Evolutionary conservation across 1,140 invertebrate genomes (phyloP).

Genomic region (Drosophila sechellia): DNA sequence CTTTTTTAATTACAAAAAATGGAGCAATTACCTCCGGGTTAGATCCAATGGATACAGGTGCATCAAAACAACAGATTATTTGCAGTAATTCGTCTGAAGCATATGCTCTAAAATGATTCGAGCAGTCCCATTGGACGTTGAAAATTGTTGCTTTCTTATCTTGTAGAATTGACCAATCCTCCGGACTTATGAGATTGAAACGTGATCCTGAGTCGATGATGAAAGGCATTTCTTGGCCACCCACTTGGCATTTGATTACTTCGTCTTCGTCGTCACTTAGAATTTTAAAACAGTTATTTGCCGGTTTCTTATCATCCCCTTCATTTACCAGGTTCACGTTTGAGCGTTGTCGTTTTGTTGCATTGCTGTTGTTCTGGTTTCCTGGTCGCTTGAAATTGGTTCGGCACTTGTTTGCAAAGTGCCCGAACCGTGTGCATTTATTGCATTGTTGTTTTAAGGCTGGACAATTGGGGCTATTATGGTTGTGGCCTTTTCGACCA

Average conservation of each 20-base stretch:
- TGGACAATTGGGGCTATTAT: no score
- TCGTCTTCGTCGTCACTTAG: background rate
- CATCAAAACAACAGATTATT: background rate
- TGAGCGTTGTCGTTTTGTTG: no score
- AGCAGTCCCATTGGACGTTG: background rate
- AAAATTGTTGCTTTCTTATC: background rate
- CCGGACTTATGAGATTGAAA: background rate
- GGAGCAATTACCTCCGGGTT: background rate
- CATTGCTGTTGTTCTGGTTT: no score
- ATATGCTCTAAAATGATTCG: background rate
- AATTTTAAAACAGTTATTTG: background rate
- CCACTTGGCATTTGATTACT: slow-evolving; percentile 7
- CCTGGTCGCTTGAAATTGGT: no score
- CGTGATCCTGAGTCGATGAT: slow-evolving; percentile 4
- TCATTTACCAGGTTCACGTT: no score
- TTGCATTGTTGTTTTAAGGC: no score
- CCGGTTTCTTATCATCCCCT: no score
- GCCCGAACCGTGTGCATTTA: no score
- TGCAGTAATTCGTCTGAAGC: slow-evolving; percentile 5
- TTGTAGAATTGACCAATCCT: background rate
- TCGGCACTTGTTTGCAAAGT: no score
- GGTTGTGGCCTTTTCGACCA: no score
- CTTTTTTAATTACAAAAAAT: background rate
- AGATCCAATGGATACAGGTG: background rate
- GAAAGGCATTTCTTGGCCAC: background rate